phyloP scores from a whole-genome alignment of 2,797 vertebrate genomes.

The Takifugu ocellatus region DNA sequence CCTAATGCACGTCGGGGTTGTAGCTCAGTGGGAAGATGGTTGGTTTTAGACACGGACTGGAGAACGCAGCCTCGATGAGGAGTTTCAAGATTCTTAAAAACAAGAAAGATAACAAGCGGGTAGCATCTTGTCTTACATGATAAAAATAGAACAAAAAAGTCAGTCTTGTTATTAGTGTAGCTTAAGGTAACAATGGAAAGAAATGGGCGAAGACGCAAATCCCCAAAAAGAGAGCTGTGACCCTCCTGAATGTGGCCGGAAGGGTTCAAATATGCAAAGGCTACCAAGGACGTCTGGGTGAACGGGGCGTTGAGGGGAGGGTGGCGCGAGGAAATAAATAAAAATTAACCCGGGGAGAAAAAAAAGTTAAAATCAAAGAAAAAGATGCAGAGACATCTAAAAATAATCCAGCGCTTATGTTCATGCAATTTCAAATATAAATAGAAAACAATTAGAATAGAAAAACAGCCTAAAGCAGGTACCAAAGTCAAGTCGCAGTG shows the following conservation, averaged over 20 bases:
- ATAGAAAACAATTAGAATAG: conserved; percentile 48
- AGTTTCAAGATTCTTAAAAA: conserved; percentile 11
- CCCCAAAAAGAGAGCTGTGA: conserved; percentile 48
- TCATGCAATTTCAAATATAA: conserved; percentile 66
- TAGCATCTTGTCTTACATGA: conserved; percentile 56
- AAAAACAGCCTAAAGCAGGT: conserved; percentile 52
- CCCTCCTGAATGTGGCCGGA: conserved; percentile 51
- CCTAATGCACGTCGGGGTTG: conserved; percentile 50
- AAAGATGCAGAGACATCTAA: conserved; percentile 30
- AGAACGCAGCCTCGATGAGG: conserved; percentile 51
- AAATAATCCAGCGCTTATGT: conserved; percentile 57
- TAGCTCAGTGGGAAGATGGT: conserved; percentile 58
- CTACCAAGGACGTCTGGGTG: conserved; percentile 20
- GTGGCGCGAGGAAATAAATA: conserved; percentile 70
- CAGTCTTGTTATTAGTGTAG: conserved; percentile 80
- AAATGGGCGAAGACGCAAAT: conserved; percentile 27
- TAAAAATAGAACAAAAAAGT: conserved; percentile 74
- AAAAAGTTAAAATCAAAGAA: conserved; percentile 26
- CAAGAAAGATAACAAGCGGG: conserved; percentile 48
- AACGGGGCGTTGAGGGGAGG: not conserved
- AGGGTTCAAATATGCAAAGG: conserved; percentile 24
- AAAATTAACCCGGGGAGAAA: conserved; percentile 46
- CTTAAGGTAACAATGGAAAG: conserved; percentile 76
- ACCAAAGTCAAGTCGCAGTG: conserved; percentile 62
- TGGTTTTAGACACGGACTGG: conserved; percentile 72